Evolutionary conservation across 2,113 vertebrate species (phyloP), one percentile per base, ranked within the genome.

Genomic region (Aplodontia rufa): DNA sequence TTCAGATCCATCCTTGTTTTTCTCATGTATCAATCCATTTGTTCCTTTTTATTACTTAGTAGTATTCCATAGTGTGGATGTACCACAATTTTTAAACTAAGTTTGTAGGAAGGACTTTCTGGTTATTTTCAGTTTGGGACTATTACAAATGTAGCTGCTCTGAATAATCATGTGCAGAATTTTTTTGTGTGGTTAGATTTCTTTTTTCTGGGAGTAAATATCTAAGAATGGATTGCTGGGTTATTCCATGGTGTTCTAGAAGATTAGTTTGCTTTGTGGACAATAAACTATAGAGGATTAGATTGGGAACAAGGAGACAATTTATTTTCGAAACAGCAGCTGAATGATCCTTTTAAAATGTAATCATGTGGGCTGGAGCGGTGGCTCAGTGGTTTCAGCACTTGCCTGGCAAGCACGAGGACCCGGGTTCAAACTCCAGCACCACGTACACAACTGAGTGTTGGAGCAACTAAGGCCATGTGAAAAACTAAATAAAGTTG

Each of bases 321-420:
- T 90, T 85, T 95, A 60, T 93, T 87, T 93, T 84, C 62, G 40
- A 87, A 80, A 53, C 37, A 64, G 51, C 9, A 6, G 37, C 72
- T 30, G 20, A 86, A 62, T 47, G 49, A 89, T 47, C 74, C 53
- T 87, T 94, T 72, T 47, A 68, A 66, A 95, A 83, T 75, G 75
- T n/a, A 83, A 71, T 60, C 88, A 20, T 83, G 49, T n/a, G 64
- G 12, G 32, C 51, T 51, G 51, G 51, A 13, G 51, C 16, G 12
- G 51, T 51, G 51, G 51, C 11, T 51, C 51, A 12, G 11, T 12
- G 13, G 35, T 35, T n/a, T n/a, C n/a, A n/a, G 64, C 10, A 14
- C 51, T 51, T 14, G 16, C 13, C 51, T 51, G 16, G 51, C 51
- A 16, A 3, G 8, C 12, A 3, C 16, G 51, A 51, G 51, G 51